Evolutionary conservation across 2,888 invertebrate species (phyloP), one percentile per base, ranked within the genome.

Genomic region (Villa cingulata): DNA sequence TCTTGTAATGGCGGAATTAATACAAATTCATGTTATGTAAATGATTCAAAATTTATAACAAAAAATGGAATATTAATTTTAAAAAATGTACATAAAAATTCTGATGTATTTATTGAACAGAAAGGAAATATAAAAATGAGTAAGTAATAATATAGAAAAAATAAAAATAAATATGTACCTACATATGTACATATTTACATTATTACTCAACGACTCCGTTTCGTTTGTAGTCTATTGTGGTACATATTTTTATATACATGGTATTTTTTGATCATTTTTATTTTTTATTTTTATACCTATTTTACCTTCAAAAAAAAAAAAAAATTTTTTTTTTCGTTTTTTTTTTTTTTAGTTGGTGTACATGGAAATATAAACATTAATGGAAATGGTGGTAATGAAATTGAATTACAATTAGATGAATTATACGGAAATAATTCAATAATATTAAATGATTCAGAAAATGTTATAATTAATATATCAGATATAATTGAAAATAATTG

Each of bases 341-440:
- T 46, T 38, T 18, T 16, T 18, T 14, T 49, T 52, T 4, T 39
- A 68, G 68, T 59, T 58, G 68, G 68, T 2, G 62, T 68, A 4
- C 62, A 67, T 53, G 68, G 67, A 1, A 66, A 62, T 45, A 52
- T 68, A 2, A 58, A 59, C 23, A 58, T 66, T 10, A 52, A 55
- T 10, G 54, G 59, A 23, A 67, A 65, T 23, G 62, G 61, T 2
- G 62, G 61, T 2, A 66, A 63, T 23, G 58, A 56, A 18, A 50
- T 69, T 23, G 59, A 61, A 42, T 48, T 68, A 7, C 68, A 68
- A 52, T 56, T 69, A 1, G 66, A 67, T 0, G 63, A 67, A 56
- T 52, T 68, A 2, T 48, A 48, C 32, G 68, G 63, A n/a, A 58
- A 60, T 40, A 64, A 58, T 49, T 51, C 56, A 19, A 62, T 68